These are phyloP conservation scores for Meriones psammophilus DNA, from an alignment of 2,797 vertebrate species.

Conservation along the genomic window DNA sequence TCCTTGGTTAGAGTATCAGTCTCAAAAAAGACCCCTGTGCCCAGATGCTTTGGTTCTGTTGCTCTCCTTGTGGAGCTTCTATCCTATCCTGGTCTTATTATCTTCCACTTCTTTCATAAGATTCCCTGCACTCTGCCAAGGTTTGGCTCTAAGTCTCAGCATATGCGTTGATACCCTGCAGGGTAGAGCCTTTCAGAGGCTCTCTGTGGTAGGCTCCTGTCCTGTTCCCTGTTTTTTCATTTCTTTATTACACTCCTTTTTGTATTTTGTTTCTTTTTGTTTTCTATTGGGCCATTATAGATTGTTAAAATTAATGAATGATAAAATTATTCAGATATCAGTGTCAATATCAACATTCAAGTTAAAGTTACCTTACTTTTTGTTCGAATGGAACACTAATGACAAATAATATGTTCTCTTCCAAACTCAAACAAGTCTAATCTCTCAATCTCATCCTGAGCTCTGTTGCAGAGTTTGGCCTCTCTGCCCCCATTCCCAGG, in stretches of 20 bases:
- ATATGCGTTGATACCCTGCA: too few relatives aligned
- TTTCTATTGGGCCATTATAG: not conserved
- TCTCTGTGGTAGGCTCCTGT: too few relatives aligned
- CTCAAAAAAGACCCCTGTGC: too few relatives aligned
- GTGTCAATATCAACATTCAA: slow-evolving; percentile 1
- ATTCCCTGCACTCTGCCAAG: too few relatives aligned
- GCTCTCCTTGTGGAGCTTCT: too few relatives aligned
- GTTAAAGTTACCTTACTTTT: slow-evolving; percentile 8
- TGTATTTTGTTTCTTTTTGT: not conserved
- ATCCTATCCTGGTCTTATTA: too few relatives aligned
- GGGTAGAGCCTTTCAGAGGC: too few relatives aligned
- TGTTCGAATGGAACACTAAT: slow-evolving; percentile 20
- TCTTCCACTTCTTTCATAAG: too few relatives aligned
- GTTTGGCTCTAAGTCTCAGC: too few relatives aligned
- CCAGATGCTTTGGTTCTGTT: too few relatives aligned
- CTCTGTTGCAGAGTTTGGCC: not conserved
- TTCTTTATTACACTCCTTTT: not conserved
- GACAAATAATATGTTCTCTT: slow-evolving; percentile 28
- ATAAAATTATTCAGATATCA: slow-evolving; percentile 25
- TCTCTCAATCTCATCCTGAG: not conserved
- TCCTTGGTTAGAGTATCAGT: too few relatives aligned
- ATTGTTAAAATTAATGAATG: not conserved
- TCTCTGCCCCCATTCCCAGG: not conserved
- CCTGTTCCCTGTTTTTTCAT: too few relatives aligned
- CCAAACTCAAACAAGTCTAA: not conserved